Conservation (phyloP, 2,797 vertebrate species). For the Dallia pectoralis region DNA sequence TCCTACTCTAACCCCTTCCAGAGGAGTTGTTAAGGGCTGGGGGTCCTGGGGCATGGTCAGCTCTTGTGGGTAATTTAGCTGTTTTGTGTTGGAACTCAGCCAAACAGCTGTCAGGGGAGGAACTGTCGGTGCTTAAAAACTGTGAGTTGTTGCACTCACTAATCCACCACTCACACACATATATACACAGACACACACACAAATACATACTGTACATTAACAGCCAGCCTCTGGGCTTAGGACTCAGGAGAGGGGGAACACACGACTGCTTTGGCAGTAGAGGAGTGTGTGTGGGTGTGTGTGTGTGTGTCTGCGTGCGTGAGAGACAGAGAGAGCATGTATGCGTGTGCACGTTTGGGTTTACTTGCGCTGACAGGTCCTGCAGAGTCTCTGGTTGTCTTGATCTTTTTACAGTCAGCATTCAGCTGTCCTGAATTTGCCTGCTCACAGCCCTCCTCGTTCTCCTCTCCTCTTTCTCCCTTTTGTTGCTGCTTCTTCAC, state of each 20-base stretch:
- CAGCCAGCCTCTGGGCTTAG: not conserved
- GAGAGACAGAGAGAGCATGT: not conserved
- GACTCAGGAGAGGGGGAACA: not conserved
- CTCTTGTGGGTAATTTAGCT: not conserved
- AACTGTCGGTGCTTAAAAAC: not conserved
- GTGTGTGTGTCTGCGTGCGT: constrained; percentile 11
- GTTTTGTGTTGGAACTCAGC: not conserved
- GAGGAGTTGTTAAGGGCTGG: not conserved
- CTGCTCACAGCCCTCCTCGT: not conserved
- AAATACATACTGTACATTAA: no score
- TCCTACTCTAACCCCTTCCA: not conserved
- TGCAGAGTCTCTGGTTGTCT: not conserved
- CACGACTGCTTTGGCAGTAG: not conserved
- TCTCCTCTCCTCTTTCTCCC: not conserved
- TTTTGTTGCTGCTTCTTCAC: not conserved
- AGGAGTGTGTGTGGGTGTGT: constrained; percentile 13
- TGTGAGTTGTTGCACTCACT: not conserved
- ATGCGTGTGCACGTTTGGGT: no score
- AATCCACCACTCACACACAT: not conserved
- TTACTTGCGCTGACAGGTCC: no score
- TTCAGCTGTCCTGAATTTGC: not conserved
- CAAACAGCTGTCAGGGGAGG: constrained; percentile 1
- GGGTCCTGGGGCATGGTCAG: not conserved
- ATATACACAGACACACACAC: not conserved
- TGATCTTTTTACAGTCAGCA: not conserved